Conservation (phyloP, 2,888 invertebrate genomes). For the Gandaritis pyraliata region DNA sequence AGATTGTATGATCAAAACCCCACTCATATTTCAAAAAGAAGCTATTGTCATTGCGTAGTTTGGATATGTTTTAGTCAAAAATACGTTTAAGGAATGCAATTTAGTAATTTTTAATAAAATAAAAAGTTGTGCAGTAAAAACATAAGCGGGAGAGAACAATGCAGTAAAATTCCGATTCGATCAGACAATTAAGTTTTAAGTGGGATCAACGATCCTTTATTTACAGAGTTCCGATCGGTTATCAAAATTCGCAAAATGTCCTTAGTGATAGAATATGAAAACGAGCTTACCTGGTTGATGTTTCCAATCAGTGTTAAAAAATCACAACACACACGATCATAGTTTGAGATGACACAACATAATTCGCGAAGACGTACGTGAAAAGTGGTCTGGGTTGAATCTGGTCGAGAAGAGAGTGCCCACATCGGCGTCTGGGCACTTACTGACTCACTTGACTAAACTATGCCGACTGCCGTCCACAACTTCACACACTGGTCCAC, state of each 20-base stretch:
- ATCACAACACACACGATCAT: conserved; percentile 31
- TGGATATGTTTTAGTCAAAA: not conserved
- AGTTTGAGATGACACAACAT: conserved; percentile 46
- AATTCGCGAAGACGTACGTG: conserved; percentile 51
- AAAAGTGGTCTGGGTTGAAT: conserved; percentile 7
- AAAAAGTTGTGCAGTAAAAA: conserved; percentile 30
- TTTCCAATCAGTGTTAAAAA: conserved; percentile 34
- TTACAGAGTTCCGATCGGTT: conserved; percentile 52
- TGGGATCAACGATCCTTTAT: conserved; percentile 77
- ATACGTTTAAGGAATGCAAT: conserved; percentile 16
- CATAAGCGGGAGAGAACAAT: conserved; percentile 44
- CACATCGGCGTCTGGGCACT: conserved; percentile 54
- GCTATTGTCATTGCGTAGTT: not conserved
- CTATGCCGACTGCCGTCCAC: not conserved
- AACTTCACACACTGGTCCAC: conserved; percentile 18
- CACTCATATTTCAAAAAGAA: not conserved
- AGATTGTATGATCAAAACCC: conserved; percentile 14
- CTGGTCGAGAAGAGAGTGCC: conserved; percentile 32
- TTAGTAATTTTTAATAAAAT: not conserved
- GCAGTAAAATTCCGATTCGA: conserved; percentile 61
- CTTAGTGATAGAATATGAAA: conserved; percentile 22
- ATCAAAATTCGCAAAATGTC: conserved; percentile 64
- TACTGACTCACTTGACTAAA: conserved; percentile 55
- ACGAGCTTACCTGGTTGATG: conserved; percentile 45
- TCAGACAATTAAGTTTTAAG: conserved; percentile 70